Base-by-base conservation (phyloP, 30 jellyfish, hydroid and myxozoan species). In the Aurelia sp. region DNA sequence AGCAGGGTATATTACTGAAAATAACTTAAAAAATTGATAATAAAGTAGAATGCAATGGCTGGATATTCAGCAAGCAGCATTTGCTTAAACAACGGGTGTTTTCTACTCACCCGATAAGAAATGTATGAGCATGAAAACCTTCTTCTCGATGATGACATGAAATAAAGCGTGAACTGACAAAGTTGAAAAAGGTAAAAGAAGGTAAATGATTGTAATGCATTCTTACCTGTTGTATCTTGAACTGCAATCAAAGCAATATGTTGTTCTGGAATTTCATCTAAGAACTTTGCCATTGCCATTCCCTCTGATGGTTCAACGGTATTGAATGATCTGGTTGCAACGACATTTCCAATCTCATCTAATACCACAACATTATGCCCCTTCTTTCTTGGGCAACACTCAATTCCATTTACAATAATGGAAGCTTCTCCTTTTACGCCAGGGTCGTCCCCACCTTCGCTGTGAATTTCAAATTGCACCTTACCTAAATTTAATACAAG, bases 361-460 rank as follows among this genome's bases (percentile, higher is more conserved):
- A 91, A 73, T 20, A 91, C 90, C 67, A 91, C 97, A 47, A 91
- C 87, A 78, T 91, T 91, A 82, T 91, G 97, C n/a, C 97, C 97
- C 59, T 84, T 92, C 52, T 76, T 76, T 44, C 81, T 79, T 19
- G 97, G 97, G 44, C 94, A 84, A 55, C 91, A 85, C 41, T 91
- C 97, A 35, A 83, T 79, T 8, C 97, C 97, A 60, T 91, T 91
- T 62, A 91, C 97, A 57, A 91, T 81, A 50, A 91, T 91, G 27
- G 96, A 85, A 6, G 97, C 86, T 48, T 69, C 85, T 22, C 97
- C 97, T 68, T 74, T 77, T 19, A 63, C 89, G 62, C 93, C 88
- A n/a, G 97, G 94, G 74, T 91, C 97, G 40, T 91, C 94, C 11
- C 87, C 89, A 18, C 97, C 97, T 79, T 91, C 96, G 48, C 97